These are phyloP conservation scores for Campoplex capitator DNA, from an alignment of 2,888 invertebrate species.

Conservation along the genomic window DNA sequence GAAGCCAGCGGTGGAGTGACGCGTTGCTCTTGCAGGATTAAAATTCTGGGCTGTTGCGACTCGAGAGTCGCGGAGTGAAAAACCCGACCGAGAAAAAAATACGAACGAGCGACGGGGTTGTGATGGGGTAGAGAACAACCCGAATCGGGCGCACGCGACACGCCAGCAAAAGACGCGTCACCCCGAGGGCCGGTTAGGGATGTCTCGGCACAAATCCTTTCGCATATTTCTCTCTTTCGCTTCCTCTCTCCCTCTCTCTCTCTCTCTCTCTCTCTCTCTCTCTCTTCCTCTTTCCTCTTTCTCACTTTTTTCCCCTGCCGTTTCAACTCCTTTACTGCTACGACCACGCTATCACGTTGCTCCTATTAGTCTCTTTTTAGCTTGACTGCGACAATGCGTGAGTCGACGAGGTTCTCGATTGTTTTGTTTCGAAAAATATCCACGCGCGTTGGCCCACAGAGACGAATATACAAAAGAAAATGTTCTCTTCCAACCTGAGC, in stretches of 20 bases:
- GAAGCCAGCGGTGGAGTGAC: slow-evolving; percentile 74
- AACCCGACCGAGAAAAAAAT: slow-evolving; percentile 45
- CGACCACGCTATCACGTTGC: slow-evolving; percentile 50
- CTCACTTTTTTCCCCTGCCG: neutral
- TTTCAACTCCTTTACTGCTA: slow-evolving; percentile 40
- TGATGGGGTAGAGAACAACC: slow-evolving; percentile 64
- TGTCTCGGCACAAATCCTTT: slow-evolving; percentile 60
- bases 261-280: neutral
- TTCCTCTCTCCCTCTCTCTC: slow-evolving; percentile 6
- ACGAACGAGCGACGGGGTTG: slow-evolving; percentile 59
- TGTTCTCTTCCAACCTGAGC: slow-evolving; percentile 43
- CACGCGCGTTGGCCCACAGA: slow-evolving; percentile 45
- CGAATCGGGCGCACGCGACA: slow-evolving; percentile 58
- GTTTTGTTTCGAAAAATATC: slow-evolving; percentile 49
- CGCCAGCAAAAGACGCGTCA: slow-evolving; percentile 68
- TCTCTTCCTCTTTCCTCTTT: neutral
- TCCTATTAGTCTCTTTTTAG: slow-evolving; percentile 36
- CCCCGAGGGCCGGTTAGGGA: slow-evolving; percentile 69
- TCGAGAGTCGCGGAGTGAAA: slow-evolving; percentile 56
- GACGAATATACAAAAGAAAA: slow-evolving; percentile 43
- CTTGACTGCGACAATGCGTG: slow-evolving; percentile 59
- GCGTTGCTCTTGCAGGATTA: slow-evolving; percentile 80
- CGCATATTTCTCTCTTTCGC: slow-evolving; percentile 37
- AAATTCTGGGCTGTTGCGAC: slow-evolving; percentile 80
- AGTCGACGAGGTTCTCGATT: slow-evolving; percentile 58